A percentile compares a stretch with the other conserved stretches of the same genome.
phyloP scores from a whole-genome alignment of 2,888 invertebrate genomes.

The Hypercompe scribonia region DNA sequence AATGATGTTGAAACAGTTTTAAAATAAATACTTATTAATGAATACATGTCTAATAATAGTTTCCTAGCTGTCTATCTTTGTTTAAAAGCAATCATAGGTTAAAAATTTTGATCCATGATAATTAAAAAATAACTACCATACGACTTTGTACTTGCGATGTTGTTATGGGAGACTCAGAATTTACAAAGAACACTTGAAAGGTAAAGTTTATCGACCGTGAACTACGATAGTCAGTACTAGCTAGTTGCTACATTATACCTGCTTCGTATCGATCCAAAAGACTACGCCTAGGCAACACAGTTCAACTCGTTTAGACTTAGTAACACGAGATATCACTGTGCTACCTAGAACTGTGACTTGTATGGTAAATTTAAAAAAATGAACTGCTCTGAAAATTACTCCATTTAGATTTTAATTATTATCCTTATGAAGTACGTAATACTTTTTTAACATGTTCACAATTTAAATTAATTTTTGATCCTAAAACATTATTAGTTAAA shows the following conservation, averaged over 20 bases:
- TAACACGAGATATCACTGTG: too few relatives aligned
- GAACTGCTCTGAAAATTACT: too few relatives aligned
- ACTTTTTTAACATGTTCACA: too few relatives aligned
- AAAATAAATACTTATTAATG: slow-evolving; percentile 38
- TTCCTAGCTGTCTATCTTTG: slow-evolving; percentile 31
- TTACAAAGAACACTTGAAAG: background rate
- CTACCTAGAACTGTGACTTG: too few relatives aligned
- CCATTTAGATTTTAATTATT: too few relatives aligned
- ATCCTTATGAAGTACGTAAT: too few relatives aligned
- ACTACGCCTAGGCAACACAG: slow-evolving; percentile 37
- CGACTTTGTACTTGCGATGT: background rate
- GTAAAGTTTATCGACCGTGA: slow-evolving; percentile 53
- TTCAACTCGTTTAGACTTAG: slow-evolving; percentile 26
- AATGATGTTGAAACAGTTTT: slow-evolving; percentile 43
- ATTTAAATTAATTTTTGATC: too few relatives aligned
- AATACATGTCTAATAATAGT: slow-evolving; percentile 34
- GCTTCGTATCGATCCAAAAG: slow-evolving; percentile 55
- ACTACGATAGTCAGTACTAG: slow-evolving; percentile 39
- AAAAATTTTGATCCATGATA: background rate
- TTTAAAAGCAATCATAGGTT: slow-evolving; percentile 29
- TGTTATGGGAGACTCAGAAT: background rate
- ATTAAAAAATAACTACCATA: background rate
- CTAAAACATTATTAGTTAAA: too few relatives aligned
- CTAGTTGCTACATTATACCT: slow-evolving; percentile 36
- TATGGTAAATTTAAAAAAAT: too few relatives aligned